Base-by-base conservation (phyloP, 2,888 invertebrate genomes). In the Drosophila colorata region DNA sequence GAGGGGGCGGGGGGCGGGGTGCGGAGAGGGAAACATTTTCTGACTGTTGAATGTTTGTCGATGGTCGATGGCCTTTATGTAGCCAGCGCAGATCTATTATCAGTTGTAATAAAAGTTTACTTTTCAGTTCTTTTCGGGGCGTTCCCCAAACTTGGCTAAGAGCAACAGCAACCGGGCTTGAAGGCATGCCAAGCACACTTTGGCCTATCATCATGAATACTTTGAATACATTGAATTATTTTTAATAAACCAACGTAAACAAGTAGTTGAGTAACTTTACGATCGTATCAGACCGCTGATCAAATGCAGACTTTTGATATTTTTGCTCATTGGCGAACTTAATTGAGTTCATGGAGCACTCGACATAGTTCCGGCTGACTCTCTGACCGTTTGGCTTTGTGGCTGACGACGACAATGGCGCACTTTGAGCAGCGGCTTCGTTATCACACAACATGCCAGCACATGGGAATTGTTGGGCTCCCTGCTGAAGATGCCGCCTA, bases 381-480 rank as follows among this genome's bases (percentile, higher is more conserved):
- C 18, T 13, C 3, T 7, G 38, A 18, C 40, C 14, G n/a, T 33
- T 14, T 9, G 48, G 14, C 44, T 14, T 38, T 46, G 25, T 28
- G 48, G 51, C 55, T 64, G 70, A 16, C 55, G 57, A 66, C 78
- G 78, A 87, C 88, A 81, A 84, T 79, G 73, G 85, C 51, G 66
- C 69, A 59, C 65, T 65, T 64, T 51, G 53, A 53, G 71, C 60
- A 63, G 51, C 56, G 55, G 73, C 82, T 86, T 88, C 85, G 85
- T 88, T 86, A 86, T 86, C 85, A 88, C 76, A 78, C 78, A 84
- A 87, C 88, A 87, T 76, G 87, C 71, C 81, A 84, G 80, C 86
- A 87, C 88, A 78, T 81, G 86, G 86, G 86, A 87, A 88, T 87
- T 88, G 87, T 79, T 69, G 64, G 58, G 60, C 55, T 40, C 41